phyloP scores from a whole-genome alignment of 2,888 invertebrate species.

The Lasioglossum malachurum region DNA sequence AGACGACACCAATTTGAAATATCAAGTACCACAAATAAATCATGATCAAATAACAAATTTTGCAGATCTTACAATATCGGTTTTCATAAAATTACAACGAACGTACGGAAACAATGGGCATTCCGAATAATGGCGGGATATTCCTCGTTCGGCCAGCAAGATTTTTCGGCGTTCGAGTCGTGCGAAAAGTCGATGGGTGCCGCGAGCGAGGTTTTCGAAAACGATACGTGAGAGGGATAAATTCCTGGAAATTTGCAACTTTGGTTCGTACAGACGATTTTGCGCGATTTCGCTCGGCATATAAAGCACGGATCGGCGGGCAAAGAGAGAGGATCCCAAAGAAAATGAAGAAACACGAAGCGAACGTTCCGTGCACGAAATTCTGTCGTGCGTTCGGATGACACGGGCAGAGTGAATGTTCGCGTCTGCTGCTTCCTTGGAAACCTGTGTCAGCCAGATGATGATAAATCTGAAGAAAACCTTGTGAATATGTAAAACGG shows the following conservation, averaged over 20 bases:
- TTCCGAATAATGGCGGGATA: neutral
- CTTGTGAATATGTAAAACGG: neutral
- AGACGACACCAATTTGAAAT: too few relatives aligned
- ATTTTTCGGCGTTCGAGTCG: neutral
- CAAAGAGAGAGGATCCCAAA: neutral
- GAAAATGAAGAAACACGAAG: neutral
- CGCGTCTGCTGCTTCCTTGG: neutral
- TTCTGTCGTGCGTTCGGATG: slow-evolving; percentile 12
- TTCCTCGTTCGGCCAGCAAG: slow-evolving; percentile 2
- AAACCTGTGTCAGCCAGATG: neutral
- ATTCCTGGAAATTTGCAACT: slow-evolving; percentile 9
- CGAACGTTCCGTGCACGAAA: slow-evolving; percentile 20
- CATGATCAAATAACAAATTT: neutral
- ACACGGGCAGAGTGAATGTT: slow-evolving; percentile 3
- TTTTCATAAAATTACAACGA: too few relatives aligned
- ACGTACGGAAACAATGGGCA: neutral
- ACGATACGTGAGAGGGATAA: slow-evolving; percentile 42
- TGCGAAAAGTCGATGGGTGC: slow-evolving; percentile 5
- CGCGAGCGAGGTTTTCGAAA: slow-evolving; percentile 22
- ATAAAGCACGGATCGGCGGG: slow-evolving; percentile 26
- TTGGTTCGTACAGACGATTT: slow-evolving; percentile 24
- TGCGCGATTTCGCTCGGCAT: slow-evolving; percentile 37
- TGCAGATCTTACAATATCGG: too few relatives aligned
- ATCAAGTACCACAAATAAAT: too few relatives aligned
- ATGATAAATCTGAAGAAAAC: slow-evolving; percentile 16